These are phyloP conservation scores for Thomomys bottae DNA, from an alignment of 2,113 vertebrate species.

Conservation along the genomic window DNA sequence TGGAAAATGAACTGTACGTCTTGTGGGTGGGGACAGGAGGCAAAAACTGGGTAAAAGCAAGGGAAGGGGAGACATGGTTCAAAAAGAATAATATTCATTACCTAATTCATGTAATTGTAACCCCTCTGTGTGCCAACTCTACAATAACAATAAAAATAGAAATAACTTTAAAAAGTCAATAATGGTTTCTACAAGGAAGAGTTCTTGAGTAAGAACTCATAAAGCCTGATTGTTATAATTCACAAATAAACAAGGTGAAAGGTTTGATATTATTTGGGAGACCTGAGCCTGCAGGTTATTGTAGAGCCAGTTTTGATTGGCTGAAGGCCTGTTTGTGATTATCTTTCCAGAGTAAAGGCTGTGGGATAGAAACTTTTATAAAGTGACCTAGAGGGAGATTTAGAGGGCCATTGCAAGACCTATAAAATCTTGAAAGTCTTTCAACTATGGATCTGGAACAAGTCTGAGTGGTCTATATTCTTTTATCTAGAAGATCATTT, in stretches of 20 bases:
- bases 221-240: not conserved
- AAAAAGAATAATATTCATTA: too few relatives aligned
- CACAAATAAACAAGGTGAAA: not conserved
- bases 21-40: too few relatives aligned
- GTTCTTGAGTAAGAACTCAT: not conserved
- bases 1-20: too few relatives aligned
- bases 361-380: not conserved
- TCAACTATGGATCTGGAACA: not conserved
- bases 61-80: too few relatives aligned
- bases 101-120: too few relatives aligned
- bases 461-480: not conserved
- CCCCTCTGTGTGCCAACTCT: too few relatives aligned
- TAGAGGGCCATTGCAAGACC: not conserved
- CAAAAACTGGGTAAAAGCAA: too few relatives aligned
- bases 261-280: not conserved
- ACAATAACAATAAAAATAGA: too few relatives aligned
- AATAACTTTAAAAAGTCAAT: too few relatives aligned
- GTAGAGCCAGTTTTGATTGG: not conserved
- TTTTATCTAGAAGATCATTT: not conserved
- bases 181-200: not conserved
- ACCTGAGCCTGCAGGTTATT: not conserved
- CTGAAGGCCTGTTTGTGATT: not conserved
- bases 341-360: not conserved
- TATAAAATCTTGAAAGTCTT: not conserved
- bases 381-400: too few relatives aligned